These are phyloP conservation scores for Equus quagga DNA, from an alignment of 2,113 vertebrate genomes.

Conservation along the genomic window DNA sequence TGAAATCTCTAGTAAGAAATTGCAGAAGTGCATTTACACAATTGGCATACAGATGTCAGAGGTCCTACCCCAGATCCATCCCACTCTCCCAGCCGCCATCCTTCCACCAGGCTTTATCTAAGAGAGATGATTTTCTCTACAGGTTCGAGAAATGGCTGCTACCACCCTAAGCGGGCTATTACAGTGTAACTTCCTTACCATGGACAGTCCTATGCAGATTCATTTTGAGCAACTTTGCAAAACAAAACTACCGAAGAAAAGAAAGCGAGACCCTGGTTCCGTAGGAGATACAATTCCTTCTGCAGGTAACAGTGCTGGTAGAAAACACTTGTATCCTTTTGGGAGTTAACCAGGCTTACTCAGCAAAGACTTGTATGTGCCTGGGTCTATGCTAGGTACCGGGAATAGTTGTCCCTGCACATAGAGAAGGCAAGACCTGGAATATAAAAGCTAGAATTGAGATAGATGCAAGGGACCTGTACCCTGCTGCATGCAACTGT, in stretches of 20 bases:
- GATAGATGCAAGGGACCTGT: not conserved
- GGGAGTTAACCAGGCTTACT: not conserved
- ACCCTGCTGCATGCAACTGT: not conserved
- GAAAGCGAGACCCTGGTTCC: conserved; percentile 91
- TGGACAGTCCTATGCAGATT: conserved; percentile 95
- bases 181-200: conserved; percentile 96
- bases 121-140: not conserved
- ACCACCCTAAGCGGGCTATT: conserved; percentile 97
- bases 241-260: conserved; percentile 95
- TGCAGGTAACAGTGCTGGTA: conserved; percentile 89
- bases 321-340: not conserved
- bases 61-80: accelerated
- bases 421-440: not conserved
- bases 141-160: conserved; percentile 99
- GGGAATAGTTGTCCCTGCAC: not conserved
- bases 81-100: not conserved
- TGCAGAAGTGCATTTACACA: not conserved
- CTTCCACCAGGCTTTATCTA: not conserved
- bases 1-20: not conserved
- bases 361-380: not conserved
- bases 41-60: not conserved
- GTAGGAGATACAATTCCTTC: conserved; percentile 94
- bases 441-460: not conserved
- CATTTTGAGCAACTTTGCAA: conserved; percentile 98
- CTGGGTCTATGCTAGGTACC: not conserved